These are phyloP conservation scores for Micrasema longulum DNA, from an alignment of 1,140 invertebrate genomes.

Conservation along the genomic window DNA sequence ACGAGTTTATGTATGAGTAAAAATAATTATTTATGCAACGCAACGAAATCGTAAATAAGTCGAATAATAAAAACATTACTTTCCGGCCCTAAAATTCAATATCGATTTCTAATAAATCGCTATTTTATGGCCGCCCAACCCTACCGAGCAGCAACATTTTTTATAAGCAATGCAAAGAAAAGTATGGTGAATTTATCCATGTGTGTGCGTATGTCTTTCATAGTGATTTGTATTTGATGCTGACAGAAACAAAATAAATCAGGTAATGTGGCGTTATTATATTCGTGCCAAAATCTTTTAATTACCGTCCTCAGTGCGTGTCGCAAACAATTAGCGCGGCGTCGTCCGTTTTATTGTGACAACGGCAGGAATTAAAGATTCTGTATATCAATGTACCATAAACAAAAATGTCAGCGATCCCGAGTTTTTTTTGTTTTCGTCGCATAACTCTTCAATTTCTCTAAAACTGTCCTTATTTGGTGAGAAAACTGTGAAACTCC, in stretches of 20 bases:
- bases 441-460: conserved; percentile 44
- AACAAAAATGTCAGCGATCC: conserved; percentile 71
- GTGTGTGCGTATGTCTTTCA: conserved; percentile 48
- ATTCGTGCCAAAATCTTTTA: conserved; percentile 55
- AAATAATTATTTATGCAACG: no score
- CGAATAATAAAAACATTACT: no score
- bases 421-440: conserved; percentile 65
- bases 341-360: conserved; percentile 31
- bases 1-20: no score
- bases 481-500: conserved; percentile 8
- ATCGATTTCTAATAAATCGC: conserved; percentile 31
- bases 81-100: no score
- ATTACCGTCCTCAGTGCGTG: conserved; percentile 56
- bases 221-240: conserved; percentile 50
- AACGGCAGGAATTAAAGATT: conserved; percentile 66
- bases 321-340: conserved; percentile 14
- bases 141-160: conserved; percentile 38
- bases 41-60: no score
- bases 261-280: conserved; percentile 40
- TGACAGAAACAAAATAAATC: conserved; percentile 52
- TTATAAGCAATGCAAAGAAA: conserved; percentile 21
- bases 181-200: conserved; percentile 42
- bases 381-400: conserved; percentile 69
- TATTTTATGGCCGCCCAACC: conserved; percentile 34
- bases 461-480: conserved; percentile 21